Base-by-base conservation (phyloP, 2,797 vertebrate species). In the Dallia pectoralis region DNA sequence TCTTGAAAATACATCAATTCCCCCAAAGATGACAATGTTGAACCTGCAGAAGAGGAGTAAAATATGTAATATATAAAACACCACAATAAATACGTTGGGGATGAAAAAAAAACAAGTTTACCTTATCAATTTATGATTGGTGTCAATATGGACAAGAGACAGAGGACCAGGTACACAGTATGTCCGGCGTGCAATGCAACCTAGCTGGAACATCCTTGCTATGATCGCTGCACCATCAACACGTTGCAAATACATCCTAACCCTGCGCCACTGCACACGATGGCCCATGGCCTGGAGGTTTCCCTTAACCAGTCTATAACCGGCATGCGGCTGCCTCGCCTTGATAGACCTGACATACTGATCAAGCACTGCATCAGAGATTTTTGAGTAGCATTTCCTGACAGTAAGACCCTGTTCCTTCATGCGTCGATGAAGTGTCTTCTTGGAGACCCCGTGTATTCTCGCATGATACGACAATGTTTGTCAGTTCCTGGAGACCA, bases 161-260 rank as follows among this genome's bases (percentile, higher is more conserved):
- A 59, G 53, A 25, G 53, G 16, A 59, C 18, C 53, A 59, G 53
- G 53, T 19, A 59, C 53, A 59, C 18, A 59, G 53, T 59, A 59
- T 18, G 1, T 59, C 22, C 11, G 53, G 18, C 1, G 22, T 19
- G 53, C 53, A 59, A 59, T 59, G 53, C 53, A 59, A 59, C 53
- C 18, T 19, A 59, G 53, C 53, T 59, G 53, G 53, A 59, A 19
- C 53, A 59, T 59, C 49, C 53, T 56, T 18, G 19, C 56, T 22
- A 25, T 49, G 47, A 49, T 49, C 47, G 14, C 47, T 49, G 47
- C 47, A 49, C 47, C 15, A 18, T 49, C 47, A 22, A 61, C 56
- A 61, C 56, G 56, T 27, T 61, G 19, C 56, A 61, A 61, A 25
- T n/a, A 61, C 56, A 61, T 22, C 56, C 56, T 61, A 61, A 61